Evolutionary conservation across 2,797 vertebrate genomes (phyloP), one percentile per base, ranked within the genome.

Genomic region (Artibeus jamaicensis): DNA sequence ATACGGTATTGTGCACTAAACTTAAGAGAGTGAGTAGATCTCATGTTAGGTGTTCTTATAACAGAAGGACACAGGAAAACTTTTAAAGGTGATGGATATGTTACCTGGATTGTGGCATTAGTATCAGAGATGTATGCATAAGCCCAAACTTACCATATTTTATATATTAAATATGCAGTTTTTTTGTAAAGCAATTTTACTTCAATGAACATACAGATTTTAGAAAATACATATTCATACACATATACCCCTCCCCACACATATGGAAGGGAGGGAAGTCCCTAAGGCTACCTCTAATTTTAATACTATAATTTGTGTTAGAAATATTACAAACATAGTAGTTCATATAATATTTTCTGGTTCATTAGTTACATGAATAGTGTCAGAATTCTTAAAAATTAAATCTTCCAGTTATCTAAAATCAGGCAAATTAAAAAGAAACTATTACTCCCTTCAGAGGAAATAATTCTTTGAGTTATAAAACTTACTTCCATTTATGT

Each of bases 381-480:
- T 87, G 3, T 81, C n/a, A 42, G 55, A 67, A 21, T 76, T 78
- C 48, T 92, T 92, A 39, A 68, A 91, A 85, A 77, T 32, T 44
- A 86, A 86, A 83, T 57, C 34, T 46, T 90, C 42, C 19, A 55
- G n/a, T 48, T 86, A 79, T 67, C 53, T 89, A 76, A 93, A 93
- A 89, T 92, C 24, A 93, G 14, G 46, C 8, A 65, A 77, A 86
- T 83, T 50, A 46, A 86, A 93, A 95, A 89, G 39, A 44, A 89
- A 65, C 39, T 44, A 29, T 34, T 39, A 92, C 15, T 91, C 85
- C 78, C 59, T 34, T 91, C 26, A 91, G 22, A 59, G 26, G 48
- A 87, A 90, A 81, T 10, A 67, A 62, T 3, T 26, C 10, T 90
- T 24, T 82, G 42, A 55, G 74, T 50, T 88, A 62, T 15, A 94